phyloP scores from a whole-genome alignment of 2,888 invertebrate species.

The Tuberolachnus salignus region DNA sequence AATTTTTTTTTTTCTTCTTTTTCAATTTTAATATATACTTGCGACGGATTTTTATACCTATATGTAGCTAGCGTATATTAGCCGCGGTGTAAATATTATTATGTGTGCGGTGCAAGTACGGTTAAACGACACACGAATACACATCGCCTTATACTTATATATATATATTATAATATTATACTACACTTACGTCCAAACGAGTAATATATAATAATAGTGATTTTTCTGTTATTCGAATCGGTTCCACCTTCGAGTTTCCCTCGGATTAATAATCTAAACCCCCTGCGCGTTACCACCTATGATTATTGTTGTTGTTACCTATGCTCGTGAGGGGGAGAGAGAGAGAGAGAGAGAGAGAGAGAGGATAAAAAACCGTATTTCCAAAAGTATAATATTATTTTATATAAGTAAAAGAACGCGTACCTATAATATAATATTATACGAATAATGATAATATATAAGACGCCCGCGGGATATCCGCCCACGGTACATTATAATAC shows the following conservation, averaged over 20 bases:
- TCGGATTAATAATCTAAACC: constrained; percentile 34
- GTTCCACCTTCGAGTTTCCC: constrained; percentile 54
- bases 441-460: too few species aligned
- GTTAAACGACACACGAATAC: too few species aligned
- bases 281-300: neutral
- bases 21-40: too few species aligned
- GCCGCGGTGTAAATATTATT: too few species aligned
- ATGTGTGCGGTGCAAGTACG: too few species aligned
- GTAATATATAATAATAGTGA: constrained; percentile 51
- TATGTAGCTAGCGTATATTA: too few species aligned
- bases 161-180: too few species aligned
- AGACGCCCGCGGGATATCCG: constrained; percentile 38
- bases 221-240: constrained; percentile 54
- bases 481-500: neutral
- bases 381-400: neutral
- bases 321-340: too few species aligned
- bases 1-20: too few species aligned
- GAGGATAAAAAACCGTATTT: neutral
- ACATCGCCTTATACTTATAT: too few species aligned
- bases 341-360: constrained; percentile 14
- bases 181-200: neutral
- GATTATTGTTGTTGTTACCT: constrained; percentile 51
- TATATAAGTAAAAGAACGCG: constrained; percentile 29
- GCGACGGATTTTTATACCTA: too few species aligned
- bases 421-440: too few species aligned